These are phyloP conservation scores for Volucella inanis DNA, from an alignment of 2,888 invertebrate species.

Conservation along the genomic window DNA sequence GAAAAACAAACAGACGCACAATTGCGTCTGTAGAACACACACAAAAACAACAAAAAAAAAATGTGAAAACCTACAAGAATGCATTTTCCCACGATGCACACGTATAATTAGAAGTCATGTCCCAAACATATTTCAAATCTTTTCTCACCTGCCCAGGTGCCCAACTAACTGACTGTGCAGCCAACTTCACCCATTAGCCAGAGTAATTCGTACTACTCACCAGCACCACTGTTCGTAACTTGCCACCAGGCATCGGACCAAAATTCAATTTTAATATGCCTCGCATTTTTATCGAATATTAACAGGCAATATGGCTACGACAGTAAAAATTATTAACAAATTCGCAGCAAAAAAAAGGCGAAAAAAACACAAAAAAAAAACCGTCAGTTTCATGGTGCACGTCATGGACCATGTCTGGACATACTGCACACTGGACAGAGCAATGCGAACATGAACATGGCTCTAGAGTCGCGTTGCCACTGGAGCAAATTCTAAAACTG, in stretches of 20 bases:
- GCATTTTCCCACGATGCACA: constrained; percentile 70
- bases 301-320: constrained; percentile 68
- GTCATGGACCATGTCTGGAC: constrained; percentile 54
- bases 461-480: too few species aligned
- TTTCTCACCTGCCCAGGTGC: constrained; percentile 59
- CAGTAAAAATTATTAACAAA: constrained; percentile 71
- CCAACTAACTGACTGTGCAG: not conserved
- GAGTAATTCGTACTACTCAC: too few species aligned
- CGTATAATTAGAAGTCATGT: constrained; percentile 50
- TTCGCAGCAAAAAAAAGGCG: constrained; percentile 24
- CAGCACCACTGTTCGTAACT: not conserved
- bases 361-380: constrained; percentile 4
- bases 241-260: constrained; percentile 46
- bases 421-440: not conserved
- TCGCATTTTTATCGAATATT: constrained; percentile 64
- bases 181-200: constrained; percentile 11
- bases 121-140: constrained; percentile 68
- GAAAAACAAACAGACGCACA: too few species aligned
- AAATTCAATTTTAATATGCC: constrained; percentile 59
- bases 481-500: too few species aligned
- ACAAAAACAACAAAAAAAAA: constrained; percentile 16
- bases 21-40: not conserved
- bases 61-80: constrained; percentile 66
- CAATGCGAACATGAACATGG: too few species aligned
- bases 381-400: constrained; percentile 48